Percentiles rank a stretch among this genome's conserved stretches.
Conservation (phyloP, 2,113 vertebrate genomes). For the Proterorhinus semilunaris region DNA sequence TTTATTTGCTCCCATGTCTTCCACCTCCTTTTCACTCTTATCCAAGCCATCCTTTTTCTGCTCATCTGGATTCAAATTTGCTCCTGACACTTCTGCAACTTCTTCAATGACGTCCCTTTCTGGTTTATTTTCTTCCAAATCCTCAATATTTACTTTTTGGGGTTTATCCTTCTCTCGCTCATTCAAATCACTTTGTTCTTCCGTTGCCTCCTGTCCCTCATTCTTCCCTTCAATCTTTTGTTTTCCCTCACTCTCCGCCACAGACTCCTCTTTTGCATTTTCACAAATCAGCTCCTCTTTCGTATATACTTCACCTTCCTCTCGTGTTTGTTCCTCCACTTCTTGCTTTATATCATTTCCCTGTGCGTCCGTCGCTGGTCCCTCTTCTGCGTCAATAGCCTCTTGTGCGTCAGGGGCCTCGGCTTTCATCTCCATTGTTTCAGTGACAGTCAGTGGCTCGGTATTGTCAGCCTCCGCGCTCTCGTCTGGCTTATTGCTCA, state of each 20-base stretch:
- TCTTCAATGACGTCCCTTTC: slow-evolving; percentile 13
- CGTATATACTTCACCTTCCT: neutral
- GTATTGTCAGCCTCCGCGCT: slow-evolving; percentile 23
- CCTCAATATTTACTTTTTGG: neutral
- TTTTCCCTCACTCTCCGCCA: neutral
- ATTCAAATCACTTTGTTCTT: neutral
- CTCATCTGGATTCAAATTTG: slow-evolving; percentile 7
- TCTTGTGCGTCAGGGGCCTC: slow-evolving; percentile 49
- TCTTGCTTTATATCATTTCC: slow-evolving; percentile 27
- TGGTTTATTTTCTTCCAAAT: slow-evolving; percentile 5
- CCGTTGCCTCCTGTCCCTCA: slow-evolving; percentile 7
- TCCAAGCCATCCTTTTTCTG: neutral
- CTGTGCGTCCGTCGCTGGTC: slow-evolving; percentile 27
- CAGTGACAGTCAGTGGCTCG: slow-evolving; percentile 28
- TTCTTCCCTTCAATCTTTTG: neutral
- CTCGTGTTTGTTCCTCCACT: slow-evolving; percentile 22
- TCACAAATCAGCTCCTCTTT: slow-evolving; percentile 12
- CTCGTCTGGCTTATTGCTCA: slow-evolving; percentile 36
- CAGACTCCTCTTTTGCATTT: slow-evolving; percentile 8
- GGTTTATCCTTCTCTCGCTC: neutral
- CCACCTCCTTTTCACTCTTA: neutral
- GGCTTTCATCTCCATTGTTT: slow-evolving; percentile 46
- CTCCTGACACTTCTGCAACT: neutral
- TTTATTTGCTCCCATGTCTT: slow-evolving; percentile 4
- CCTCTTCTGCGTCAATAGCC: slow-evolving; percentile 44